Base-by-base conservation (phyloP, 92 coral and sea anemone species). In the Paragorgia papillata region DNA sequence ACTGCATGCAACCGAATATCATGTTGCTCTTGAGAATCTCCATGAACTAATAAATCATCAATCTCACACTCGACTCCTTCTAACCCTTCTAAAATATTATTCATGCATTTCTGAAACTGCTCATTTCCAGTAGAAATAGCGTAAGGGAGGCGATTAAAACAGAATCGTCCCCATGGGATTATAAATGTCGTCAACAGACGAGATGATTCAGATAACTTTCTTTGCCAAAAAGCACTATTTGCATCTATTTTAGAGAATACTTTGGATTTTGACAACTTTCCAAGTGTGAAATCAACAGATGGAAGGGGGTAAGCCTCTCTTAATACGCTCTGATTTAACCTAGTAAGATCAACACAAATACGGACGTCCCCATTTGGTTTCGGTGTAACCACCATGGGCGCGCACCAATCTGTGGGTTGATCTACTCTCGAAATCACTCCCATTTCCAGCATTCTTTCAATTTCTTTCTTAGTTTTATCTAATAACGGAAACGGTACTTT, bases 211-310 rank as follows among this genome's bases (percentile, higher is more conserved):
- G 82, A 7, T 39, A 82, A 41, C 67, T 57, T 82, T 55, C 83
- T 86, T 41, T 60, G 81, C 86, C 86, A 86, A 44, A 86, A 86
- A 8, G 73, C 83, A 9, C 83, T 81, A 59, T 75, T 86, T 24
- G 86, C 83, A 77, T 67, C 90, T 25, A 86, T 40, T 50, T 82
- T 86, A 3, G 73, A 74, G 55, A 81, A 81, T 55, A 55, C 29
- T 56, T 68, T 75, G 33, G 86, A 85, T 30, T 77, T 75, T 79
- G 88, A 78, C 35, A 79, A 43, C 80, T 79, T 73, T 40, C 82
- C 66, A 59, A 73, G 51, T 50, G 79, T 80, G 62, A 62, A 26
- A 26, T 78, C 80, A 29, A 84, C 66, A 34, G 81, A 79, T 9
- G 77, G 85, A 30, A 84, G 88, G 6, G 70, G 76, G 83, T 69